phyloP scores from a whole-genome alignment of 1,140 invertebrate species.

The Drosophila pseudoobscura region DNA sequence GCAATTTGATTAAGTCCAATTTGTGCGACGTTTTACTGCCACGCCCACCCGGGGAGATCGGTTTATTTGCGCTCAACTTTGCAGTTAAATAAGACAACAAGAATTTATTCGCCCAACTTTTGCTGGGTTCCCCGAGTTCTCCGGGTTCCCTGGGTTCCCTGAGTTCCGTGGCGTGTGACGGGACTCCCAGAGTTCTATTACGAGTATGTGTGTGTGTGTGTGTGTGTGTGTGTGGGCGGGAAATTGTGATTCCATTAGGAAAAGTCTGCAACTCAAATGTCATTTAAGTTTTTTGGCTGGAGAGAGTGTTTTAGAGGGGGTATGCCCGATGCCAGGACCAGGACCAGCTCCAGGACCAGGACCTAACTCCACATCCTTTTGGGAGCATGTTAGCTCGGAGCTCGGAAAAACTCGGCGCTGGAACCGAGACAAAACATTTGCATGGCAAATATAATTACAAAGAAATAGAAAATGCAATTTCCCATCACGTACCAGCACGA shows the following conservation, averaged over 20 bases:
- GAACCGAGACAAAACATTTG: conserved; percentile 50
- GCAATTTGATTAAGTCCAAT: conserved; percentile 80
- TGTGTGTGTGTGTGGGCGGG: conserved; percentile 20
- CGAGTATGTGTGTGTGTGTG: background rate
- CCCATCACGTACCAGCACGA: conserved; percentile 5
- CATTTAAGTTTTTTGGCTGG: conserved; percentile 62
- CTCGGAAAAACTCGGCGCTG: conserved; percentile 2
- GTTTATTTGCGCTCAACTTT: conserved; percentile 73
- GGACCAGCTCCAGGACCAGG: background rate
- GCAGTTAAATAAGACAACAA: conserved; percentile 69
- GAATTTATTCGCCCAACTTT: conserved; percentile 42
- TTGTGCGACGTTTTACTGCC: conserved; percentile 61
- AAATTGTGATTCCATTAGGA: conserved; percentile 81
- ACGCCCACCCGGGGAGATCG: conserved; percentile 50
- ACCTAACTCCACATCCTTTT: conserved; percentile 1
- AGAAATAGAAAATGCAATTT: conserved; percentile 51
- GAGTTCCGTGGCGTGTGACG: too few species aligned
- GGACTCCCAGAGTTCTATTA: too few species aligned
- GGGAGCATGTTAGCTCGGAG: conserved; percentile 9
- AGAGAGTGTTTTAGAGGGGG: background rate
- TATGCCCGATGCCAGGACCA: background rate
- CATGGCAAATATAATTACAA: conserved; percentile 73
- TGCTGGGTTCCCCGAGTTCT: conserved; percentile 4
- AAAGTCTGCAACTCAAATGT: conserved; percentile 74
- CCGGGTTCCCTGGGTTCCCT: too few species aligned